Conservation (phyloP, 2,113 vertebrate genomes). For the Phoenicopterus ruber region DNA sequence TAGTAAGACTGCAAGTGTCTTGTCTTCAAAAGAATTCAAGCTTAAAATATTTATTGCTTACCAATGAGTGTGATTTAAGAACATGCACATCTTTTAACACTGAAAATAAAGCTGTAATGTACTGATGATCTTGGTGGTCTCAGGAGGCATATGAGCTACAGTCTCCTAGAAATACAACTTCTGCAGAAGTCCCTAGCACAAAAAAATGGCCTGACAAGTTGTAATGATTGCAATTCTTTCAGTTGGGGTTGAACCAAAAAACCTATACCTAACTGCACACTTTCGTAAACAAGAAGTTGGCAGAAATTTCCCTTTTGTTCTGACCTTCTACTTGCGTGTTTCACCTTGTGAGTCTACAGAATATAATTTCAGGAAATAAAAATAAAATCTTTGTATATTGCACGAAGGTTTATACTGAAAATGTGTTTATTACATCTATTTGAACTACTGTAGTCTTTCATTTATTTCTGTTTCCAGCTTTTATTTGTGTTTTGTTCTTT, state of each 20-base stretch:
- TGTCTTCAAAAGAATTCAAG: neutral
- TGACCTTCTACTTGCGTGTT: neutral
- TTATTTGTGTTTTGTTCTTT: neutral
- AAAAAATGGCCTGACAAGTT: neutral
- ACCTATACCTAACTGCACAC: rapidly evolving
- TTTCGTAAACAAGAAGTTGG: neutral
- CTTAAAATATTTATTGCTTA: neutral
- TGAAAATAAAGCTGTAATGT: neutral
- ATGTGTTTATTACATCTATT: neutral
- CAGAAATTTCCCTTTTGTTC: neutral
- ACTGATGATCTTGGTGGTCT: neutral
- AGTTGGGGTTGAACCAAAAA: rapidly evolving
- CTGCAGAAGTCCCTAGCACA: neutral
- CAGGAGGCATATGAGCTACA: neutral
- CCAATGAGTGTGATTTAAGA: neutral
- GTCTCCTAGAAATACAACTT: neutral
- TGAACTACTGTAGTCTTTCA: neutral
- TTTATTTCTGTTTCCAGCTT: neutral
- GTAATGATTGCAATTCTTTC: neutral
- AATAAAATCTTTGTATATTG: neutral
- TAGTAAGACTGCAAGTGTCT: neutral
- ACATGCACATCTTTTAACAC: neutral
- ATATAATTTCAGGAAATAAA: neutral
- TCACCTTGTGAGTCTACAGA: neutral
- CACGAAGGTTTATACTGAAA: neutral